Percentiles rank a stretch among this genome's conserved stretches.
phyloP scores from a whole-genome alignment of 1,140 invertebrate genomes.

The Helicoverpa armigera region DNA sequence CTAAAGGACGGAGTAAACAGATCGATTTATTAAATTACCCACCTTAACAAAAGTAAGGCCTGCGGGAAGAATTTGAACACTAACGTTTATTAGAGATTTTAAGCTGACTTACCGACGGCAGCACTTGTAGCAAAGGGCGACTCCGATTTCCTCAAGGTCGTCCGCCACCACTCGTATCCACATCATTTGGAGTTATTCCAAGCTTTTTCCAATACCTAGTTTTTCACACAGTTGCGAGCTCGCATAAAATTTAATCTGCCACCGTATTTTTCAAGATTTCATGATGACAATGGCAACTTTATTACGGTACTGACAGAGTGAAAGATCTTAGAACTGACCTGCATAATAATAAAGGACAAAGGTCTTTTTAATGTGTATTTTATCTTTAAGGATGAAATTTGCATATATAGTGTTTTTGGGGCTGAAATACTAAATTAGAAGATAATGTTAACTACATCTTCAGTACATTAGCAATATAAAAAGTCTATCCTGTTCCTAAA shows the following conservation, averaged over 20 bases:
- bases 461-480: no score
- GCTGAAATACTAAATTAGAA: no score
- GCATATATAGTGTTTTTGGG: neutral
- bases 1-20: neutral
- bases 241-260: constrained; percentile 22
- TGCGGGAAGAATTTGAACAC: neutral
- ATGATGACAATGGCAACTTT: neutral
- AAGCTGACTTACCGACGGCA: neutral
- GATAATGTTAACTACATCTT: no score
- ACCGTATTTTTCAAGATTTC: neutral
- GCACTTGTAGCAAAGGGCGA: constrained; percentile 34
- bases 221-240: constrained; percentile 20
- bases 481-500: neutral
- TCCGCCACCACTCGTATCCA: constrained; percentile 32
- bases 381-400: neutral
- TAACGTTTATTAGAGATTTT: constrained; percentile 8
- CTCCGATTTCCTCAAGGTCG: constrained; percentile 45
- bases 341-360: neutral
- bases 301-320: neutral
- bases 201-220: constrained; percentile 47
- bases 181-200: constrained; percentile 53
- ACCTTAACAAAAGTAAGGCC: neutral
- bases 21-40: neutral
- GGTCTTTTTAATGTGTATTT: neutral
- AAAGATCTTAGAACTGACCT: neutral